These are phyloP conservation scores for Oscheius sp. DNA, from an alignment of 2,888 invertebrate genomes.

Conservation along the genomic window DNA sequence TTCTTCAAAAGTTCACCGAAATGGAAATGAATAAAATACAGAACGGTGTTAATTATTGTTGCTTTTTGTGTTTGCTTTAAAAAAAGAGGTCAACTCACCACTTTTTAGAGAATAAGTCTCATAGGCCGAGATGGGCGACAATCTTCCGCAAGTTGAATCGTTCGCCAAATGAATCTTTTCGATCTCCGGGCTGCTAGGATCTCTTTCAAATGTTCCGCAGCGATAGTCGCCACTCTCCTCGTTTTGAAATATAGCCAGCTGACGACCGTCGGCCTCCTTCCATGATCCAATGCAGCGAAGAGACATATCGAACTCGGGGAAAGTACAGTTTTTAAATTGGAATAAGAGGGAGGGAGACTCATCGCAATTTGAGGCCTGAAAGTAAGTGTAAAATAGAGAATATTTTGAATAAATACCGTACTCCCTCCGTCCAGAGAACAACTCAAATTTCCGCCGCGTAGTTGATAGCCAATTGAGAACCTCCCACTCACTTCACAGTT, in stretches of 20 bases:
- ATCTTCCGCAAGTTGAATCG: slow-evolving; percentile 43
- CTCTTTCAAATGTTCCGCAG: slow-evolving; percentile 37
- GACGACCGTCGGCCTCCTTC: slow-evolving; percentile 33
- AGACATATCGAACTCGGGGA: slow-evolving; percentile 58
- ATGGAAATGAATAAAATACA: no score
- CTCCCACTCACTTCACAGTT: slow-evolving; percentile 55
- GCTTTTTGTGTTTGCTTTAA: neutral
- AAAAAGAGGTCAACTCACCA: slow-evolving; percentile 14
- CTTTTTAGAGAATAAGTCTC: slow-evolving; percentile 44
- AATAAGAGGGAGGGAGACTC: slow-evolving; percentile 40
- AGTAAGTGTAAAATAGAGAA: neutral
- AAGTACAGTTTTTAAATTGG: slow-evolving; percentile 56
- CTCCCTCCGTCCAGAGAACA: slow-evolving; percentile 47
- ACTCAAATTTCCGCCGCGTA: slow-evolving; percentile 44
- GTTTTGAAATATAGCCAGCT: slow-evolving; percentile 49
- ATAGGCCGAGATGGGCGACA: slow-evolving; percentile 40
- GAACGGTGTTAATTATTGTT: no score
- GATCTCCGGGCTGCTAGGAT: neutral
- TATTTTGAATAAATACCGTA: no score
- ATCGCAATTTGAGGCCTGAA: slow-evolving; percentile 55
- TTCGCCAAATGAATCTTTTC: slow-evolving; percentile 38
- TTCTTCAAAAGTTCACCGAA: no score
- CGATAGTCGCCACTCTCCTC: slow-evolving; percentile 58
- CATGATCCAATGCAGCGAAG: slow-evolving; percentile 52
- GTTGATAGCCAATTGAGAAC: slow-evolving; percentile 49